These are phyloP conservation scores for Azemiops feae DNA, from an alignment of 2,113 vertebrate genomes.

Conservation along the genomic window DNA sequence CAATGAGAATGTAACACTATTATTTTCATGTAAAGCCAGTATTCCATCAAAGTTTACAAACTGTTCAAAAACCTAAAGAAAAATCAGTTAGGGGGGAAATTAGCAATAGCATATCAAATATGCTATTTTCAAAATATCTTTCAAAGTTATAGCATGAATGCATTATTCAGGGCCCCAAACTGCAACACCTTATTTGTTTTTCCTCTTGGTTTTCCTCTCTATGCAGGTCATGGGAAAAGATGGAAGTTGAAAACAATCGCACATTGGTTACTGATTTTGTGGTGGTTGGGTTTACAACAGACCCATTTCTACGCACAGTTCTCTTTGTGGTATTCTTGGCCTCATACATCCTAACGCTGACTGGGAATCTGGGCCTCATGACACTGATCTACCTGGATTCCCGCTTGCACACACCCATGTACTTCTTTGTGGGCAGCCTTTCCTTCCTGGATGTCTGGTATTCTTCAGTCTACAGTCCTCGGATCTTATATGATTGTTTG, in stretches of 20 bases:
- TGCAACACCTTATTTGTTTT: neutral
- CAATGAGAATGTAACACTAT: neutral
- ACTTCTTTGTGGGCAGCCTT: slow-evolving; percentile 57
- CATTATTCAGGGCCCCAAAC: neutral
- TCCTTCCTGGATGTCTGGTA: slow-evolving; percentile 58
- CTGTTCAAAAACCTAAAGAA: neutral
- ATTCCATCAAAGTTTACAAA: neutral
- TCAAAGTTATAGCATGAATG: neutral
- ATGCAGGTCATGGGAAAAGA: neutral
- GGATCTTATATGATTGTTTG: slow-evolving; percentile 49
- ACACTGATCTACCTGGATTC: slow-evolving; percentile 44
- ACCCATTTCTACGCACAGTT: neutral
- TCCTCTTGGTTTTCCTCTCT: neutral
- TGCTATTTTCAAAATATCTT: neutral
- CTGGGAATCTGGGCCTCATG: slow-evolving; percentile 46
- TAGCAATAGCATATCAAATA: neutral
- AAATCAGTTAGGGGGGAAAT: neutral
- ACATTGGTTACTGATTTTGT: slow-evolving; percentile 32
- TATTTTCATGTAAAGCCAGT: neutral
- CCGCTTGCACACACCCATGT: slow-evolving; percentile 46
- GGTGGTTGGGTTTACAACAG: slow-evolving; percentile 42
- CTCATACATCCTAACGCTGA: slow-evolving; percentile 40
- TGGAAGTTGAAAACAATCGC: neutral
- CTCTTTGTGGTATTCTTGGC: slow-evolving; percentile 50
- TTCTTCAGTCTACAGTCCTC: slow-evolving; percentile 42